Conservation (phyloP, 1,140 invertebrate genomes). For the Hormaphis cornu region DNA sequence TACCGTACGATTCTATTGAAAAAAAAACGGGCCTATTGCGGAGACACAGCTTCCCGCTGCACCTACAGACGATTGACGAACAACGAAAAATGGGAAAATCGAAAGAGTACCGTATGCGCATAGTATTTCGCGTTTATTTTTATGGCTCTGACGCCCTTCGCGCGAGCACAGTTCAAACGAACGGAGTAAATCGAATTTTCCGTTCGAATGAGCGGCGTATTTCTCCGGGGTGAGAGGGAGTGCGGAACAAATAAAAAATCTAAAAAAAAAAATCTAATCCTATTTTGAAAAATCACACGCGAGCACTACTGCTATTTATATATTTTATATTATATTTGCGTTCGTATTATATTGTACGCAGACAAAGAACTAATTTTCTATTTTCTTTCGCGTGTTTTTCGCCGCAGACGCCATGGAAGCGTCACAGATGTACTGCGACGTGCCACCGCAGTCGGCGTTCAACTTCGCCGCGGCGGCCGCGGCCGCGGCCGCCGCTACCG, state of each 20-base stretch:
- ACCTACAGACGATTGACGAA: no score
- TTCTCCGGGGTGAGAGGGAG: no score
- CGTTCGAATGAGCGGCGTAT: not conserved
- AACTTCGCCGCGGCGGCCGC: not conserved
- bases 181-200: constrained; percentile 18
- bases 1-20: no score
- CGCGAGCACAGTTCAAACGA: constrained; percentile 11
- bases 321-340: not conserved
- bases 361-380: not conserved
- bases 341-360: no score
- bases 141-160: no score
- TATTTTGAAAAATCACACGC: not conserved
- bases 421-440: constrained; percentile 19
- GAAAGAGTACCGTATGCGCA: no score
- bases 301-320: no score
- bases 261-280: constrained; percentile 1
- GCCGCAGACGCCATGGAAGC: constrained; percentile 26
- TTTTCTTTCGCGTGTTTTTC: not conserved
- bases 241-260: no score
- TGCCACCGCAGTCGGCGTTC: constrained; percentile 19
- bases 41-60: no score
- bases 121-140: no score
- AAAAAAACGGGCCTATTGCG: no score
- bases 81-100: not conserved
- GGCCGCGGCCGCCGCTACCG: not conserved